These are phyloP conservation scores for Tineola bisselliella DNA, from an alignment of 2,888 invertebrate species.

Conservation along the genomic window DNA sequence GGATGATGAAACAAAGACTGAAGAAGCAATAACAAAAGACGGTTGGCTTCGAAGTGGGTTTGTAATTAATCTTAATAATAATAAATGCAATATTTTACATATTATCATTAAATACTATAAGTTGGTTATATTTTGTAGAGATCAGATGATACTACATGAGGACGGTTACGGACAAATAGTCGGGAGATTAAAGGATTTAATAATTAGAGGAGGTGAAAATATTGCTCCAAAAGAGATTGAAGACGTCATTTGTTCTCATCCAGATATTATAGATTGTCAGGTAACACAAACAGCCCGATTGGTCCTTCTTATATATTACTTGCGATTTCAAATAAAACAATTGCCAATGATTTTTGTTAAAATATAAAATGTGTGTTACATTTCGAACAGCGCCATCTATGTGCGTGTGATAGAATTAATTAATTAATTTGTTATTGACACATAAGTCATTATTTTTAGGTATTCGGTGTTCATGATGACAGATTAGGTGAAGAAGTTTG, in stretches of 20 bases:
- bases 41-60: constrained; percentile 79
- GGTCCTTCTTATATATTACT: no score
- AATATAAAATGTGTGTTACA: no score
- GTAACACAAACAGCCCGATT: constrained; percentile 39
- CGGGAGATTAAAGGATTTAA: constrained; percentile 74
- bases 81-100: no score
- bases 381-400: no score
- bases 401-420: no score
- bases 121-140: constrained; percentile 41
- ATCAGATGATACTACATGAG: constrained; percentile 67
- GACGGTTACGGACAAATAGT: constrained; percentile 71
- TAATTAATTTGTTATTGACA: no score
- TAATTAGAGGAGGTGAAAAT: constrained; percentile 78
- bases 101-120: not conserved
- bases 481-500: constrained; percentile 75
- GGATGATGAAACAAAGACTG: constrained; percentile 73
- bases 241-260: constrained; percentile 71
- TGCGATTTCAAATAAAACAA: no score
- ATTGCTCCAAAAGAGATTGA: constrained; percentile 79
- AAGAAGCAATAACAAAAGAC: constrained; percentile 67
- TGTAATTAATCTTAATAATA: no score
- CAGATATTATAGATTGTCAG: constrained; percentile 71
- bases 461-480: constrained; percentile 71
- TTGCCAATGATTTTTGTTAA: not conserved
- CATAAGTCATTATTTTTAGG: constrained; percentile 29